Evolutionary conservation across 1,140 invertebrate genomes (phyloP).

Genomic region (Orchesella cincta): DNA sequence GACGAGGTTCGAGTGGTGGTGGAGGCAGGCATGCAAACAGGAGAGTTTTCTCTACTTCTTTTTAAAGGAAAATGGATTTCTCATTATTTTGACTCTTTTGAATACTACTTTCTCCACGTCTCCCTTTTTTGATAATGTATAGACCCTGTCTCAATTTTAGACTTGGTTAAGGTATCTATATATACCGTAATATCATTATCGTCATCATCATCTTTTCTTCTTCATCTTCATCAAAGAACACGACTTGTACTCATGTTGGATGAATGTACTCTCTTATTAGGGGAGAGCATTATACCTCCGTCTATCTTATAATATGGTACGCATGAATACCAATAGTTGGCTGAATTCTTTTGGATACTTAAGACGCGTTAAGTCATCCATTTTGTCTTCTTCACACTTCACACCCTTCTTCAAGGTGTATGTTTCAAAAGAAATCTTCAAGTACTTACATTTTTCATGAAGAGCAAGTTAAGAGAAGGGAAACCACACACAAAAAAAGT

Average conservation of each 20-base stretch:
- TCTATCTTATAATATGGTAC: background rate
- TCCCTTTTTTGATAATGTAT: constrained; percentile 7
- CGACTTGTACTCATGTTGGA: background rate
- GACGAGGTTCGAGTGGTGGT: background rate
- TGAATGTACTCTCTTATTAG: background rate
- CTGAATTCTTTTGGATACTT: background rate
- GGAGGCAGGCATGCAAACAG: background rate
- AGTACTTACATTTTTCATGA: background rate
- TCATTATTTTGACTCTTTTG: constrained; percentile 26
- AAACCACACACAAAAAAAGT: background rate
- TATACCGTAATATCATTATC: constrained; percentile 2
- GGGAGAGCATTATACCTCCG: background rate
- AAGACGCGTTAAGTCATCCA: constrained; percentile 1
- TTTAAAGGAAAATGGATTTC: constrained; percentile 23
- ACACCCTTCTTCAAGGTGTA: background rate
- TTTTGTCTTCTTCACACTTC: background rate
- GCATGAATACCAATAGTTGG: background rate
- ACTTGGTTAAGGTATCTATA: background rate
- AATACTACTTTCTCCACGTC: too few relatives aligned
- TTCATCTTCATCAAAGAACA: constrained; percentile 29
- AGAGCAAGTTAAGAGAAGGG: background rate
- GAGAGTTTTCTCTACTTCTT: background rate
- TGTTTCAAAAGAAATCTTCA: background rate
- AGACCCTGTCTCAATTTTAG: background rate
- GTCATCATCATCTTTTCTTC: constrained; percentile 15